phyloP scores from a whole-genome alignment of 2,888 invertebrate species.

The Tricholauxania praeusta region DNA sequence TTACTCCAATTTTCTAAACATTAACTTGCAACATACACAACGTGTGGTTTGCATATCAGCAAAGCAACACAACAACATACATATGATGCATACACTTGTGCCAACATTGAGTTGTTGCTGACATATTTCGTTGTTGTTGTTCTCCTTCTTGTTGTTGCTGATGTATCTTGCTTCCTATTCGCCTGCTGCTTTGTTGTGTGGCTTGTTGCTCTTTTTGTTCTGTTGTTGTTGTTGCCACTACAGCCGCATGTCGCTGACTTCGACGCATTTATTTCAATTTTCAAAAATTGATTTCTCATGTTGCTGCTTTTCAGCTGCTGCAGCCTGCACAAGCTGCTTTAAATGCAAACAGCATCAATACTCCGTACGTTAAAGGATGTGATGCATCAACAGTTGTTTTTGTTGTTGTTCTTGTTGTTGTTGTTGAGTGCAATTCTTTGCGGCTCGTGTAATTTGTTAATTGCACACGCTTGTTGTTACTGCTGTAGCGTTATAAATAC shows the following conservation, averaged over 20 bases:
- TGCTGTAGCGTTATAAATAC: constrained; percentile 43
- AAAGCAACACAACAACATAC: not conserved
- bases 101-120: constrained; percentile 24
- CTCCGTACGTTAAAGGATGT: constrained; percentile 27
- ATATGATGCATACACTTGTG: not conserved
- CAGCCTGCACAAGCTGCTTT: constrained; percentile 13
- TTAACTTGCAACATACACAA: not conserved
- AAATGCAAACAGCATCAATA: constrained; percentile 2
- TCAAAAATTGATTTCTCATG: constrained; percentile 59
- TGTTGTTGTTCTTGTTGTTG: not conserved
- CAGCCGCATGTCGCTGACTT: constrained; percentile 24
- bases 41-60: constrained; percentile 22
- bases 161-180: not conserved
- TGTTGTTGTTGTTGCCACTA: constrained; percentile 46
- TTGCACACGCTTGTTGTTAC: constrained; percentile 36
- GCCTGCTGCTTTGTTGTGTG: not conserved
- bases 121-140: not conserved
- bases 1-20: constrained; percentile 25
- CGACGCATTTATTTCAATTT: constrained; percentile 35
- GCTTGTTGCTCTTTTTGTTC: constrained; percentile 37
- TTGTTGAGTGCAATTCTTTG: not conserved
- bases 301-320: constrained; percentile 23
- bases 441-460: constrained; percentile 44
- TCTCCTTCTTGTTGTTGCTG: constrained; percentile 12
- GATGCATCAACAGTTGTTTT: constrained; percentile 16